Evolutionary conservation across 2,888 invertebrate species (phyloP).

Genomic region (Syritta pipiens): DNA sequence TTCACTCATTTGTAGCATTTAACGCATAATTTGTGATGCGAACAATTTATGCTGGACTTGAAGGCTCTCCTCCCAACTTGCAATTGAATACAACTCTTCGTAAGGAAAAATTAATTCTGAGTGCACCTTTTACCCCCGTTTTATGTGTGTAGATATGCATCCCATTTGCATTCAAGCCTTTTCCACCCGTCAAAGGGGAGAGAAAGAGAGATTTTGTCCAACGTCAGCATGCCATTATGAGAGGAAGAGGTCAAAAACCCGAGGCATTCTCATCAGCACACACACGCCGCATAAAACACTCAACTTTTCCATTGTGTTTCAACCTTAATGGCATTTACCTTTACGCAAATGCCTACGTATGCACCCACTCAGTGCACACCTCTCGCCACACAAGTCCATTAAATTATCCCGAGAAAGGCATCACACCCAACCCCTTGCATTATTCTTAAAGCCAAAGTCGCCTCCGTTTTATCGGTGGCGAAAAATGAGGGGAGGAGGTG

Average conservation of each 20-base stretch:
- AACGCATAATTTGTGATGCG: no score
- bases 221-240: slow-evolving; percentile 48
- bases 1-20: no score
- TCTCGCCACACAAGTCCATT: slow-evolving; percentile 59
- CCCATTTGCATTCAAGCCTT: slow-evolving; percentile 15
- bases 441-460: slow-evolving; percentile 14
- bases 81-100: no score
- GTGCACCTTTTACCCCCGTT: background rate
- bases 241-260: slow-evolving; percentile 51
- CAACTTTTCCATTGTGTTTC: slow-evolving; percentile 56
- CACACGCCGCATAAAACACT: slow-evolving; percentile 49
- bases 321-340: slow-evolving; percentile 58
- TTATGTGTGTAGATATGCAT: background rate
- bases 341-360: slow-evolving; percentile 49
- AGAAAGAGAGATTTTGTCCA: slow-evolving; percentile 16
- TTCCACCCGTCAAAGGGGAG: no score
- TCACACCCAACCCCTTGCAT: no score
- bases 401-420: no score
- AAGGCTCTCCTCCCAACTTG: no score
- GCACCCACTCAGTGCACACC: slow-evolving; percentile 13
- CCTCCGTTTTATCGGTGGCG: slow-evolving; percentile 48
- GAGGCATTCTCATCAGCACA: slow-evolving; percentile 8
- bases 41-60: no score
- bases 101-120: background rate
- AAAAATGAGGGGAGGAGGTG: no score